Percentiles rank a stretch among this genome's conserved stretches.
Conservation (phyloP, 92 coral and sea anemone species). For the Paragorgia papillata region DNA sequence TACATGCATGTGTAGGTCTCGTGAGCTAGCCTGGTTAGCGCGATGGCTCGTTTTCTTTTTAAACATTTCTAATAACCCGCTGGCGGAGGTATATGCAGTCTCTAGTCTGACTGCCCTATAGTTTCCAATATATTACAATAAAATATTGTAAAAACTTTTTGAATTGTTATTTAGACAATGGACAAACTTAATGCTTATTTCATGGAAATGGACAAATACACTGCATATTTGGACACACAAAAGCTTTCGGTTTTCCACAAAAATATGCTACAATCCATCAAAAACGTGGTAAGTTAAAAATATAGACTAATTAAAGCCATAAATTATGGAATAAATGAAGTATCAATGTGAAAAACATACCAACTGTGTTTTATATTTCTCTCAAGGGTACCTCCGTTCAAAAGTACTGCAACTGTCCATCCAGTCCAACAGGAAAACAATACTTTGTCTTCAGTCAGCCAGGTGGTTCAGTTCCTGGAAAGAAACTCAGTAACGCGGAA, state of each 20-base stretch:
- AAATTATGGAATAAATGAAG: no score
- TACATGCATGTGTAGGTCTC: no score
- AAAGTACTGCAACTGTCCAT: conserved; percentile 26
- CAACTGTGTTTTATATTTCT: background rate
- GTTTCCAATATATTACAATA: no score
- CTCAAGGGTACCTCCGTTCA: conserved; percentile 21
- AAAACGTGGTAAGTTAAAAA: conserved; percentile 28
- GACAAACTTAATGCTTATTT: conserved; percentile 36
- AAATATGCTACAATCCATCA: conserved; percentile 7
- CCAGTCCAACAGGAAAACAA: conserved; percentile 5
- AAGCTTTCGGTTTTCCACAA: background rate
- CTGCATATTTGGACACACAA: conserved; percentile 1
- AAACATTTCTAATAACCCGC: no score
- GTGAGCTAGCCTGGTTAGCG: no score
- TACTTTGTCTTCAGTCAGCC: conserved; percentile 20
- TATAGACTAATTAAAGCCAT: no score
- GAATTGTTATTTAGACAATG: conserved; percentile 6
- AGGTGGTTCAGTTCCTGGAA: background rate
- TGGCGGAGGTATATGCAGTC: no score
- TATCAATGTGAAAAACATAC: no score
- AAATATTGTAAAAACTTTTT: no score
- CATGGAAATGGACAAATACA: conserved; percentile 29
- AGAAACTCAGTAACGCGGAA: background rate
- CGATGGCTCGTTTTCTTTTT: no score
- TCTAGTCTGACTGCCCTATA: no score